These are phyloP conservation scores for Florisuga fusca DNA, from an alignment of 2,797 vertebrate genomes.

Conservation along the genomic window DNA sequence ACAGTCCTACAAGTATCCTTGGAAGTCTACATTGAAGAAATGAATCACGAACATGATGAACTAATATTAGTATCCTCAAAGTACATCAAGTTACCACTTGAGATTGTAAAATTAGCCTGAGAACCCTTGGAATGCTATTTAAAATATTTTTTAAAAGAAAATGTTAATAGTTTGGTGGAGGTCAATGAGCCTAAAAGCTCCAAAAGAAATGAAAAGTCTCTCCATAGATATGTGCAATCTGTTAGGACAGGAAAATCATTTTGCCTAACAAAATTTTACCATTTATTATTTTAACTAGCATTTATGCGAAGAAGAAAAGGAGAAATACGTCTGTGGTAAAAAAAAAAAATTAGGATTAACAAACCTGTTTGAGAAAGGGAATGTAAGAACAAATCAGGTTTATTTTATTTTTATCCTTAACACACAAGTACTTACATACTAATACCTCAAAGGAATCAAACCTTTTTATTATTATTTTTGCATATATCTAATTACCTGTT, in stretches of 20 bases:
- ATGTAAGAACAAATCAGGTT: neutral
- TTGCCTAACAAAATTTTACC: neutral
- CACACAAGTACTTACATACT: neutral
- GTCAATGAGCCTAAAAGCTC: neutral
- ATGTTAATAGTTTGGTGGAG: neutral
- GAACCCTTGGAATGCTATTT: neutral
- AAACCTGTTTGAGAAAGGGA: neutral
- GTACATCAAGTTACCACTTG: neutral
- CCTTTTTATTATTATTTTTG: neutral
- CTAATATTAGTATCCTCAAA: neutral
- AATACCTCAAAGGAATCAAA: neutral
- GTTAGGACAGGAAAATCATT: neutral
- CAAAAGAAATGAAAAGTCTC: neutral
- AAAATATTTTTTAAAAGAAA: neutral
- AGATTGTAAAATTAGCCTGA: neutral
- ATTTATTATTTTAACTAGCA: neutral
- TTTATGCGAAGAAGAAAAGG: neutral
- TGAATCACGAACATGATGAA: neutral
- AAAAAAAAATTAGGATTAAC: neutral
- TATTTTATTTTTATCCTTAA: neutral
- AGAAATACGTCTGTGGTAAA: neutral
- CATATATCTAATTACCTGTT: neutral
- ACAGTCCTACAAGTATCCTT: neutral
- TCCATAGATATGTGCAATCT: neutral
- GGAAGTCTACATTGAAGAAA: neutral